Evolutionary conservation across 1,140 invertebrate genomes (phyloP).

Genomic region (Drosophila nigrodunni): DNA sequence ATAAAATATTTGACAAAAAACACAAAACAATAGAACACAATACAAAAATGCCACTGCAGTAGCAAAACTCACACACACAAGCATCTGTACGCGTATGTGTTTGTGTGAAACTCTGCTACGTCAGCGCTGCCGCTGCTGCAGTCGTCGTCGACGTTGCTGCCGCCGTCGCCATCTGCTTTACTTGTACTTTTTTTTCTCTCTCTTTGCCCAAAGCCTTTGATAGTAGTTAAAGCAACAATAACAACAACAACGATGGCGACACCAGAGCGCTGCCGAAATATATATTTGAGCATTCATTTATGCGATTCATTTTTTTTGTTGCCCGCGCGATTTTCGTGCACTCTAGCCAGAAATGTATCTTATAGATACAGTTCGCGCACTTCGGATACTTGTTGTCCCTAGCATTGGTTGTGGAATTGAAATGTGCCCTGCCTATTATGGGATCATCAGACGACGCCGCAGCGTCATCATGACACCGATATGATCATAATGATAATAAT

Average conservation of each 20-base stretch:
- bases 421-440: slow-evolving; percentile 70
- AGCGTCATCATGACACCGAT: slow-evolving; percentile 33
- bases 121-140: slow-evolving; percentile 23
- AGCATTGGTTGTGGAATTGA: slow-evolving; percentile 62
- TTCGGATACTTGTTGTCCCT: slow-evolving; percentile 56
- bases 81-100: background rate
- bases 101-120: slow-evolving; percentile 15
- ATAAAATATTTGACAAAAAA: slow-evolving; percentile 24
- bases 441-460: slow-evolving; percentile 60
- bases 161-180: slow-evolving; percentile 44
- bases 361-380: slow-evolving; percentile 68
- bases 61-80: slow-evolving; percentile 21
- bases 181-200: slow-evolving; percentile 54
- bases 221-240: slow-evolving; percentile 62
- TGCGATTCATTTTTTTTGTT: slow-evolving; percentile 62
- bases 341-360: slow-evolving; percentile 75
- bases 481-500: slow-evolving; percentile 34
- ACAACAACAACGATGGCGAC: slow-evolving; percentile 65
- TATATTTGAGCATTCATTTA: slow-evolving; percentile 78
- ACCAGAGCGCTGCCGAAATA: slow-evolving; percentile 55
- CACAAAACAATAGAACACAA: slow-evolving; percentile 32
- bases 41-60: slow-evolving; percentile 39
- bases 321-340: slow-evolving; percentile 69
- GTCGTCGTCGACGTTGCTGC: slow-evolving; percentile 17
- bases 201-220: slow-evolving; percentile 65